Evolutionary conservation across 2,888 invertebrate species (phyloP), one percentile per base, ranked within the genome.

Genomic region (Eurytoma californica): DNA sequence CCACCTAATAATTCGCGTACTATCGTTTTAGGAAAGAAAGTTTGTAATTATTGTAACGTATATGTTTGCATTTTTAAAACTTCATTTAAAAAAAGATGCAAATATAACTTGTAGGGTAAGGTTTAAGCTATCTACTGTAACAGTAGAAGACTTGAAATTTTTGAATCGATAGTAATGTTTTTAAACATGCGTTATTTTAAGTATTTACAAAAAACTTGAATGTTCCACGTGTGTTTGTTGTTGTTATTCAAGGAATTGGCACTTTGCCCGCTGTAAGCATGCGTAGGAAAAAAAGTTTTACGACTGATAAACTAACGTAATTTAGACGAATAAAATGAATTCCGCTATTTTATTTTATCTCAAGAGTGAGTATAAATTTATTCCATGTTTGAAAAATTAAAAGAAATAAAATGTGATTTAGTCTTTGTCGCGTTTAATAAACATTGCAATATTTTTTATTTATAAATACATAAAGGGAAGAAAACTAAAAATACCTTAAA

Each of bases 221-320:
- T 80, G 77, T 80, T 74, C 70, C 61, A 63, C 70, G 74, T 72
- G 75, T 73, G 80, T 69, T 72, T 79, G 69, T 80, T 80, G 72
- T 74, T 77, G 77, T 77, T 77, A 73, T 77, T 69, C 69, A 81
- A 78, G 72, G 70, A 79, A 75, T 78, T 78, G 72, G 72, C 67
- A 69, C 78, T 80, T 74, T 80, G 77, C 77, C 58, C 70, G 70
- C 74, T 77, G 80, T 80, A 80, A 80, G 75, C 78, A 79, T 72
- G 78, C 58, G 47, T 57, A 72, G 69, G 51, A 61, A 58, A 24
- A 77, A 67, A 77, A 68, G 53, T 68, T 75, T 76, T 47, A 63
- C 60, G 72, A 47, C 69, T 72, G 12, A 49, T 20, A 39, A 18
- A 24, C 61, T 61, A 55, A 14, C 13, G 58, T 75, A 28, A 67